Evolutionary conservation across 2,888 invertebrate species (phyloP).

Genomic region (Steinernema carpocapsae): DNA sequence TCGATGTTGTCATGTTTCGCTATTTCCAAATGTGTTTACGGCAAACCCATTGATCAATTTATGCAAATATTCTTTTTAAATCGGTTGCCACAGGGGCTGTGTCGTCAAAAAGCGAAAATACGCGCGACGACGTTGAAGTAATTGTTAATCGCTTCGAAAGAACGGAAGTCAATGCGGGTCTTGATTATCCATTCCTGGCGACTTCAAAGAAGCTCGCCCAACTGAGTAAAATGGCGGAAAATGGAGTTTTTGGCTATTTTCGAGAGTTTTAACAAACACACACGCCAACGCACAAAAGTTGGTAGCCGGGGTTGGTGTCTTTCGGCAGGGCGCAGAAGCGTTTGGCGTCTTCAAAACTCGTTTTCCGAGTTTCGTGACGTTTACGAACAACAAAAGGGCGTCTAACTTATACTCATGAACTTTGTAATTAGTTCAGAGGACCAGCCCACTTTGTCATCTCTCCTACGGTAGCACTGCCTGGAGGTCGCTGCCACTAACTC

Average conservation of each 20-base stretch:
- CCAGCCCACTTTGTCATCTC: no score
- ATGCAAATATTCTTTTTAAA: slow-evolving; percentile 23
- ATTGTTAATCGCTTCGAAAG: slow-evolving; percentile 16
- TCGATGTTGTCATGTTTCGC: not conserved
- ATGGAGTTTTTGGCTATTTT: not conserved
- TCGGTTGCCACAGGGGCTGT: not conserved
- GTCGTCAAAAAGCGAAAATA: slow-evolving; percentile 23
- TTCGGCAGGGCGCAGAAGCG: not conserved
- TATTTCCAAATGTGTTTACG: slow-evolving; percentile 5
- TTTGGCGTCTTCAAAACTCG: not conserved
- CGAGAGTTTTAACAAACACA: slow-evolving; percentile 1
- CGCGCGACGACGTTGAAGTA: slow-evolving; percentile 30
- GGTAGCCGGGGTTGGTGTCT: not conserved
- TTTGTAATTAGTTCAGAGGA: no score
- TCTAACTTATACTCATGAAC: no score
- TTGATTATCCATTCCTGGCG: slow-evolving; percentile 33
- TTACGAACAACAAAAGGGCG: no score
- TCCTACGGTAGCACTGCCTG: no score
- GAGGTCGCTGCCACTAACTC: no score
- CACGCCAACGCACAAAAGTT: not conserved
- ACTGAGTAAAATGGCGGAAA: slow-evolving; percentile 2
- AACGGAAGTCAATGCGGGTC: slow-evolving; percentile 32
- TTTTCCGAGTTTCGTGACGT: no score
- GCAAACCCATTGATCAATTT: slow-evolving; percentile 14
- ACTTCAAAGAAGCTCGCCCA: slow-evolving; percentile 27